These are phyloP conservation scores for Drosophila incognita DNA, from an alignment of 2,888 invertebrate species.

Conservation along the genomic window DNA sequence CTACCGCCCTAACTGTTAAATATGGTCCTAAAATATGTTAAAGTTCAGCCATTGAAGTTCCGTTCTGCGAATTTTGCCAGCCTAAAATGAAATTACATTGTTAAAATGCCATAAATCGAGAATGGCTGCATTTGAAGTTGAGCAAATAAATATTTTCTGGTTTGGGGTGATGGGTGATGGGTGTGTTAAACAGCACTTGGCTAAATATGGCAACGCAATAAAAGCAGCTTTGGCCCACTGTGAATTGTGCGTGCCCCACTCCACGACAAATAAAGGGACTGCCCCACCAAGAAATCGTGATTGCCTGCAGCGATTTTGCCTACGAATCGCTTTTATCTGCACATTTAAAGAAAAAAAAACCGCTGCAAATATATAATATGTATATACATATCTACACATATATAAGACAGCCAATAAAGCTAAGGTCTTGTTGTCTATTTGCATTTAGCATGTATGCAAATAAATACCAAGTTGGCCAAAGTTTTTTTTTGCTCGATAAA, in stretches of 20 bases:
- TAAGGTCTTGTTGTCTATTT: slow-evolving; percentile 45
- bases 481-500: slow-evolving; percentile 44
- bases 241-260: slow-evolving; percentile 9
- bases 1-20: background rate
- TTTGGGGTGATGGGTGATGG: background rate
- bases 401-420: slow-evolving; percentile 21
- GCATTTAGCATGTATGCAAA: slow-evolving; percentile 62
- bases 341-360: slow-evolving; percentile 27
- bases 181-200: slow-evolving; percentile 24
- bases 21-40: slow-evolving; percentile 7
- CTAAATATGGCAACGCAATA: slow-evolving; percentile 29
- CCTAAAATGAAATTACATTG: slow-evolving; percentile 24
- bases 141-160: slow-evolving; percentile 44
- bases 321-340: slow-evolving; percentile 54
- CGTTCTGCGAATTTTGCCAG: slow-evolving; percentile 1
- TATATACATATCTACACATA: slow-evolving; percentile 30
- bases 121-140: slow-evolving; percentile 58
- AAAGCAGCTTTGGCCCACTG: slow-evolving; percentile 58
- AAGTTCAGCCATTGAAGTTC: slow-evolving; percentile 11
- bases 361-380: slow-evolving; percentile 25
- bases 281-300: slow-evolving; percentile 63
- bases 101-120: slow-evolving; percentile 13
- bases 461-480: slow-evolving; percentile 38
- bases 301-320: slow-evolving; percentile 52
- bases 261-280: slow-evolving; percentile 32